A percentile compares a stretch with the other conserved stretches of the same genome.
Conservation (phyloP, 2,797 vertebrate species). For the Chelonia mydas region DNA sequence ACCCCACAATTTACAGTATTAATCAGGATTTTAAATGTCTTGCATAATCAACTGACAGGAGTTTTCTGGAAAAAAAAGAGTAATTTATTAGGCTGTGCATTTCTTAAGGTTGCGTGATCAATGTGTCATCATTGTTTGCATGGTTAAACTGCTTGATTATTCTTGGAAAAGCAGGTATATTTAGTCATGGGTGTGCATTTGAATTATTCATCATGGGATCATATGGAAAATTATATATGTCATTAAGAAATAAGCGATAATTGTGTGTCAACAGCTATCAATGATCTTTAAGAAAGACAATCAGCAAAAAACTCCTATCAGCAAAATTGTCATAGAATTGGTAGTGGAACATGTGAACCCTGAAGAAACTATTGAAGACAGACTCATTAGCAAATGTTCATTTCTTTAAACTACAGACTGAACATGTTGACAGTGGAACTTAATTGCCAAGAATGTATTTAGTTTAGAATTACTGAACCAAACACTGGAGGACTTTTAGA, state of each 20-base stretch:
- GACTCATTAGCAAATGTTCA: constrained; percentile 38
- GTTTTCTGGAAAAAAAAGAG: background rate
- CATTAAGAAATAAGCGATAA: constrained; percentile 16
- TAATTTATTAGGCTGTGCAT: background rate
- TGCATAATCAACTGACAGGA: background rate
- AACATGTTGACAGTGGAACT: constrained; percentile 47
- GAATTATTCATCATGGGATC: background rate
- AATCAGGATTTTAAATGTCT: background rate
- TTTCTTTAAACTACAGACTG: constrained; percentile 53
- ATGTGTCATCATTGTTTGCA: background rate
- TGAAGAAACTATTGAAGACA: constrained; percentile 24
- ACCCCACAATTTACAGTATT: background rate
- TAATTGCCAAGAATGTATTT: constrained; percentile 52
- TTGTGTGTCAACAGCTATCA: background rate
- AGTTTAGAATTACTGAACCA: constrained; percentile 52
- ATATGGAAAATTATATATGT: background rate
- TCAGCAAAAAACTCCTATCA: too few species aligned
- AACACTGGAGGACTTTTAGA: constrained; percentile 4
- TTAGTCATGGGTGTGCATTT: background rate
- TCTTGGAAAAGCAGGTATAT: background rate
- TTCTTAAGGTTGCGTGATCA: background rate
- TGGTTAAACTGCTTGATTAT: background rate
- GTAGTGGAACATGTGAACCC: constrained; percentile 12
- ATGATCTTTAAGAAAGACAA: constrained; percentile 10
- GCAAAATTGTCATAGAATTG: constrained; percentile 16